A percentile compares a stretch with the other conserved stretches of the same genome.
phyloP scores from a whole-genome alignment of 1,140 invertebrate species.

The Saccostrea echinata region DNA sequence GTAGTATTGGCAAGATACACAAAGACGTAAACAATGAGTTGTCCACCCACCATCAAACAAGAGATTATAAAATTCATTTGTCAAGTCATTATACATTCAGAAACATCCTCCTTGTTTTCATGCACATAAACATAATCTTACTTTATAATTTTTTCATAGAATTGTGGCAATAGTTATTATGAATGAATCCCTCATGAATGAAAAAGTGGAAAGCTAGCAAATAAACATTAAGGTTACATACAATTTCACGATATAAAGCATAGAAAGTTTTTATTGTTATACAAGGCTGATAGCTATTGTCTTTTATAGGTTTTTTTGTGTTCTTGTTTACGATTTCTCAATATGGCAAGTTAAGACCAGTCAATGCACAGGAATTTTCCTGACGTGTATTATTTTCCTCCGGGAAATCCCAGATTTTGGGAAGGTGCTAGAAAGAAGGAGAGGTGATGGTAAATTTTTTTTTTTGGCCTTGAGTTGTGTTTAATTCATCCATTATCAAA shows the following conservation, averaged over 20 bases:
- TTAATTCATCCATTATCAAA: conserved; percentile 9
- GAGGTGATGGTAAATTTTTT: not conserved
- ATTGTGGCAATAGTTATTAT: too few species aligned
- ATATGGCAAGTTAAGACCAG: not conserved
- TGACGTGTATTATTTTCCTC: not conserved
- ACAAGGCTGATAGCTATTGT: not conserved
- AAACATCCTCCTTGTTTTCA: too few species aligned
- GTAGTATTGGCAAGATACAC: too few species aligned
- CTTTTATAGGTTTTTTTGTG: not conserved
- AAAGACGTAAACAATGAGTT: too few species aligned
- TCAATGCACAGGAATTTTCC: not conserved
- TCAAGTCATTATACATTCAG: too few species aligned
- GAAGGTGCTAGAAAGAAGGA: not conserved
- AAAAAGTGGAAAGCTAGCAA: not conserved
- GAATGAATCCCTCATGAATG: too few species aligned
- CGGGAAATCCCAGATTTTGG: not conserved
- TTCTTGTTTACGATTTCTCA: not conserved
- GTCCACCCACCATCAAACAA: too few species aligned
- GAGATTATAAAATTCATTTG: too few species aligned
- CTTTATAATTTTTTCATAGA: too few species aligned
- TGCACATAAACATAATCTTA: too few species aligned
- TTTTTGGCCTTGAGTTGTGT: conserved; percentile 13
- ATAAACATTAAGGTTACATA: not conserved
- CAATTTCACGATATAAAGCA: too few species aligned
- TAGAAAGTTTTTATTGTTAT: too few species aligned